phyloP scores from a whole-genome alignment of 2,888 invertebrate species.

The Hemistola chrysoprasaria region DNA sequence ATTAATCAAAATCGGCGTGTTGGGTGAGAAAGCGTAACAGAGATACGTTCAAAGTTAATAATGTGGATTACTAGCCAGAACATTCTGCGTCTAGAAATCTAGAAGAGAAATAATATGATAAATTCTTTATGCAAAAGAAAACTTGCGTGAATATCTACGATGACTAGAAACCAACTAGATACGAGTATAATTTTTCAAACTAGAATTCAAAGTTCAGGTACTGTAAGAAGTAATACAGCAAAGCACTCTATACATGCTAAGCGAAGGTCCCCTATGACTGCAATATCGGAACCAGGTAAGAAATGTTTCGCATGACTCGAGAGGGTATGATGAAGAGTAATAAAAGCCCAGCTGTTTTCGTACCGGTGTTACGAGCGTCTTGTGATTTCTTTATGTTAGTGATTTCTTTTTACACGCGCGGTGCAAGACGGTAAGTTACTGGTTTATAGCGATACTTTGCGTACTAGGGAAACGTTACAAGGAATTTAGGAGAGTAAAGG shows the following conservation, averaged over 20 bases:
- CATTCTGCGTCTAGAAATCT: no score
- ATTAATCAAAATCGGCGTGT: no score
- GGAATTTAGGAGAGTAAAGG: background rate
- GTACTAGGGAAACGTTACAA: background rate
- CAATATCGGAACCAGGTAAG: conserved; percentile 62
- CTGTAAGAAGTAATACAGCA: conserved; percentile 1
- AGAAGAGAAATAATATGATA: no score
- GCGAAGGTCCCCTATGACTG: conserved; percentile 28
- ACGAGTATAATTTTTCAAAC: no score
- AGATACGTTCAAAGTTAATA: no score
- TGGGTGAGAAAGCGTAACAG: no score
- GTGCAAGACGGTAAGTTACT: no score
- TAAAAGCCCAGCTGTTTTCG: conserved; percentile 30
- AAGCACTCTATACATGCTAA: conserved; percentile 32
- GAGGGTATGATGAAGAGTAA: conserved; percentile 32
- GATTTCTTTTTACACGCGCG: conserved; percentile 1
- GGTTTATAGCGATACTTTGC: background rate
- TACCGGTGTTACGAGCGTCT: conserved; percentile 10
- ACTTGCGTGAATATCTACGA: no score
- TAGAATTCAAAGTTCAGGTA: conserved; percentile 11
- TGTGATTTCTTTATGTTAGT: conserved; percentile 16
- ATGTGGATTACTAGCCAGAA: no score
- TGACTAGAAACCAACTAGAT: no score
- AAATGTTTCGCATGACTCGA: conserved; percentile 27
- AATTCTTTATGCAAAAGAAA: no score